Evolutionary conservation across 2,797 vertebrate species (phyloP), one percentile per base, ranked within the genome.

Genomic region (Ibycter americanus): DNA sequence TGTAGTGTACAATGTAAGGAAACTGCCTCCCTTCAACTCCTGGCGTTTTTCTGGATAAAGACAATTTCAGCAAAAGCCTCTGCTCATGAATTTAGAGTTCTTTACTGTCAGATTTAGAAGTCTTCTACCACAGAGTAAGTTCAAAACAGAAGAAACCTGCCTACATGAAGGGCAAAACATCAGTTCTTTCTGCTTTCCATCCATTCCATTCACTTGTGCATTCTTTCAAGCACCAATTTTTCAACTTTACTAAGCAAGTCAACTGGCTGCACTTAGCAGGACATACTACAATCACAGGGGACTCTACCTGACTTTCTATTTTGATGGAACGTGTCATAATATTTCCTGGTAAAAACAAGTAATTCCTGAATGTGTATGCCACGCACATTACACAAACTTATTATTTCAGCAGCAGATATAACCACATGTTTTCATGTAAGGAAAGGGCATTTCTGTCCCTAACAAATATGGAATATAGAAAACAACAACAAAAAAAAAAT

Each of bases 31-130:
- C 3, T 51, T 67, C 23, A 70, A 40, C 19, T 27, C 3, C 6
- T 11, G 13, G 2, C 1, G 0, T 15, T 51, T 63, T 52, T 63
- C n/a, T 38, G 1, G 9, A 47, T 10, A 68, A 81, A n/a, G 7
- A 76, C 51, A 62, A 46, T 52, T 92, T 49, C 40, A 78, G 17
- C 14, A 86, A 51, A 6, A 78, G 27, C 63, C 10, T 31, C 21
- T 34, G 56, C 18, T 40, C 6, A 46, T 1, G 0, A 83, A 68
- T 87, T 68, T 31, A 34, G n/a, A 92, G 29, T 27, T 66, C 38
- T 55, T 10, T 38, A 38, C 21, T 9, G 16, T 22, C 42, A 85
- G 59, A 61, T 70, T 63, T 52, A 73, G 10, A 46, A 55, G 27
- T 17, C 51, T 62, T 79, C 74, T 63, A 47, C 8, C 31, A 79